These are phyloP conservation scores for Acronicta psi DNA, from an alignment of 2,888 invertebrate genomes.

Conservation along the genomic window DNA sequence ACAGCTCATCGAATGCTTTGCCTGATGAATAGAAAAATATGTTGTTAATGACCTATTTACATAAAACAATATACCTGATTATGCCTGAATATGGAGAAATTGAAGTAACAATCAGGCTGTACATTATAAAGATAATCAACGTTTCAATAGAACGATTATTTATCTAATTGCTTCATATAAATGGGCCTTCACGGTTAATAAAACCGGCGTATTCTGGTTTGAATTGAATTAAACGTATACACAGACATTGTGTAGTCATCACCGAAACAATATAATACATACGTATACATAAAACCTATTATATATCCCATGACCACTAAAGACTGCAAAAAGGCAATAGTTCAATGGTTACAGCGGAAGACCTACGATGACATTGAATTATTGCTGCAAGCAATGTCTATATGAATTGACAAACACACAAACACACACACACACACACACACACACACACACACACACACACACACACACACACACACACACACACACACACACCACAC, in stretches of 20 bases:
- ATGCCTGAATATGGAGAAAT: background rate
- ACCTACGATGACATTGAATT: too few species aligned
- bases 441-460: too few species aligned
- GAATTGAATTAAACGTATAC: background rate
- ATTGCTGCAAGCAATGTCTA: too few species aligned
- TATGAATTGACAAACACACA: too few species aligned
- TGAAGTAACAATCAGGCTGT: background rate
- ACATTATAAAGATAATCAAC: background rate
- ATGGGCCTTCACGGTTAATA: background rate
- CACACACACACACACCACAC: too few species aligned
- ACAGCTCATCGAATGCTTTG: slow-evolving; percentile 75
- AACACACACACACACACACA: too few species aligned
- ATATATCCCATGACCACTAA: too few species aligned
- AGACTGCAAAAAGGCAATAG: too few species aligned
- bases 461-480: too few species aligned
- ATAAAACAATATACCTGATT: background rate
- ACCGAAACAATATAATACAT: too few species aligned
- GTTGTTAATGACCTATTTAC: background rate
- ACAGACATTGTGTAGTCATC: background rate
- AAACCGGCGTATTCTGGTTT: background rate
- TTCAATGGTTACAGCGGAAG: too few species aligned
- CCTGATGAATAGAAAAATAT: slow-evolving; percentile 59
- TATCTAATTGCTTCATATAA: background rate
- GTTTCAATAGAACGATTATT: background rate
- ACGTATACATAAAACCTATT: too few species aligned